Conservation (phyloP, 2,797 vertebrate species). For the Podarcis siculus region DNA sequence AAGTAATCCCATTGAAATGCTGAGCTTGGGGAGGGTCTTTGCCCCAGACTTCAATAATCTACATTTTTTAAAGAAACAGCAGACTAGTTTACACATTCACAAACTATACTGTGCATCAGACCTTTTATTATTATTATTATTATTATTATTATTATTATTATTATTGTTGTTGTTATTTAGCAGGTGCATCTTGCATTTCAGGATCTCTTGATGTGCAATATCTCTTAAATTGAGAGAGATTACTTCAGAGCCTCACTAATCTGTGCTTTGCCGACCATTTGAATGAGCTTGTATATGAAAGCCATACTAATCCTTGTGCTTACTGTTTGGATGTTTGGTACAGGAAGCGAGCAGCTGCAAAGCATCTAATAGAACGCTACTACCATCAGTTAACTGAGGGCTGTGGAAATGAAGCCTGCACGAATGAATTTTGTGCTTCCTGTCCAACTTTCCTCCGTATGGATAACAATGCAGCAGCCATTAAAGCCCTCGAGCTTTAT, state of each 20-base stretch:
- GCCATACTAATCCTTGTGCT: slow-evolving; percentile 82
- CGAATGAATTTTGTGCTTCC: slow-evolving; percentile 98
- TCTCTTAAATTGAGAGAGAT: slow-evolving; percentile 58
- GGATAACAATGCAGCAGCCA: slow-evolving; percentile 97
- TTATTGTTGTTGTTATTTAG: not conserved
- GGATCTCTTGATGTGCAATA: slow-evolving; percentile 35
- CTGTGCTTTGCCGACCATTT: slow-evolving; percentile 71
- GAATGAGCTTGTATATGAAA: slow-evolving; percentile 74
- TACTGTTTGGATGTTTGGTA: slow-evolving; percentile 84
- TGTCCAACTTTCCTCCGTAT: slow-evolving; percentile 90
- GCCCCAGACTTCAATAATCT: not conserved
- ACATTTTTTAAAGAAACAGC: not conserved
- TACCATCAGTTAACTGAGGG: slow-evolving; percentile 99
- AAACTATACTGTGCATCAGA: slow-evolving; percentile 29
- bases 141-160: not conserved
- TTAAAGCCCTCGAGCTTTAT: slow-evolving; percentile 98
- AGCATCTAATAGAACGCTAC: slow-evolving; percentile 99
- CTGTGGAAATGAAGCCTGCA: slow-evolving; percentile 99
- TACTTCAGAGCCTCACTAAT: slow-evolving; percentile 76
- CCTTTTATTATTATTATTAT: not conserved
- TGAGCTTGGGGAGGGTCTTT: not conserved
- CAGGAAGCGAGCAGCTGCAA: slow-evolving; percentile 99
- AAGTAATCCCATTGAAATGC: not conserved
- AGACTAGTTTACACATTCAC: slow-evolving; percentile 1
- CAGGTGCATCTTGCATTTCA: slow-evolving; percentile 43